Evolutionary conservation across 2,113 vertebrate species (phyloP), one percentile per base, ranked within the genome.

Genomic region (Fregetta grallaria): DNA sequence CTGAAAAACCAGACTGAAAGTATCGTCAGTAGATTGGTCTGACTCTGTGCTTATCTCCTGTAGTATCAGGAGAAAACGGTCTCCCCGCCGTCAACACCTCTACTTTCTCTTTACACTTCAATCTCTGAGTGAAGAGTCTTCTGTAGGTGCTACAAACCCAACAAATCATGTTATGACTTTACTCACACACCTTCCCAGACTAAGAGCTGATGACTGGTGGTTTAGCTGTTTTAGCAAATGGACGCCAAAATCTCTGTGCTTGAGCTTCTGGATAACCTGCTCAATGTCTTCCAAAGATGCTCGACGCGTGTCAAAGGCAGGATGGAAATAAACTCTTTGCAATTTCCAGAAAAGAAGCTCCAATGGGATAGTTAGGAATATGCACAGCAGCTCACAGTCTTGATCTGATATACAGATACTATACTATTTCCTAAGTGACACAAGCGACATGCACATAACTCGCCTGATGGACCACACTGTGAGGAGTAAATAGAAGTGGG

Each of bases 401-500:
- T 38, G n/a, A 18, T 29, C 53, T 53, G 55, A 50, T 7, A 30
- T 5, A 44, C 23, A 7, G 45, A 45, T 45, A 45, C 45, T 45
- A 45, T 45, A 19, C 40, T 29, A 6, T 50, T 83, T 66, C 52
- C 22, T 49, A 61, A 67, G 67, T 19, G 40, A 82, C 58, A 47
- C 23, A 22, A 49, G 40, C 36, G n/a, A 49, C 20, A 12, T 2
- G 5, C 11, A 25, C 0, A 1, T 10, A 30, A 34, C 38, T 22
- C 11, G 23, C 11, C 67, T 76, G 58, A 79, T 1, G 10, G 72
- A 44, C 40, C 25, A 18, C 4, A 30, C 15, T 12, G 45, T 5
- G 45, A 75, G 36, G 45, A 79, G 36, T 21, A 63, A 82, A 40
- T 8, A 15, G 59, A 32, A 63, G 15, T 23, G 55, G 55, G 49